A percentile compares a stretch with the other conserved stretches of the same genome.
Evolutionary conservation across 2,113 vertebrate genomes (phyloP).

Genomic region (Urocolius indicus): DNA sequence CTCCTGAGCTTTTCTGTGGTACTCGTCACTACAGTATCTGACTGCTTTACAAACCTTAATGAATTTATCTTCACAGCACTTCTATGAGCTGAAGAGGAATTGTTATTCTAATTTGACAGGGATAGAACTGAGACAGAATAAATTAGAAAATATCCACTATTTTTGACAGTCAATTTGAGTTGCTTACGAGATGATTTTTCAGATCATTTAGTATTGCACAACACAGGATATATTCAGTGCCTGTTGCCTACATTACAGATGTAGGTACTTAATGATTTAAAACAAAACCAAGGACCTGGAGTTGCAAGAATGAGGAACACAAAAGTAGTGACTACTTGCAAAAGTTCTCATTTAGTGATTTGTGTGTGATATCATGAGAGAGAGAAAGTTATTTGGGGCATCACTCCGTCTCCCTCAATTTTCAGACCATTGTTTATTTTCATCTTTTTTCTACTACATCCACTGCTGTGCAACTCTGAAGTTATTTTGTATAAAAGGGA

Average conservation of each 20-base stretch:
- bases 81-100: slow-evolving; percentile 11
- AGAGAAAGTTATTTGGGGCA: not conserved
- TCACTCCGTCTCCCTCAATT: not conserved
- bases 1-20: not conserved
- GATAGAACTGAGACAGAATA: slow-evolving; percentile 1
- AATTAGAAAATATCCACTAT: not conserved
- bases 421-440: not conserved
- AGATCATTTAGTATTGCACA: not conserved
- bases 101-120: slow-evolving; percentile 32
- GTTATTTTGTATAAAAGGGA: not conserved
- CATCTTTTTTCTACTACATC: not conserved
- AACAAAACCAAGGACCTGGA: not conserved
- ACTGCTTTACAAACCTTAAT: slow-evolving; percentile 5
- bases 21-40: not conserved
- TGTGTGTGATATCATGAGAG: not conserved
- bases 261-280: not conserved
- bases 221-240: not conserved
- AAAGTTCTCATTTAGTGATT: not conserved
- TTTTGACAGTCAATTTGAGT: not conserved
- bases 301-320: not conserved
- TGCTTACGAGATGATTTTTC: not conserved
- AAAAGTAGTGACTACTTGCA: not conserved
- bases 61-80: slow-evolving; percentile 22
- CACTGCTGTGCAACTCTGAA: not conserved
- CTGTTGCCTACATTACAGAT: not conserved